Evolutionary conservation across 2,888 invertebrate genomes (phyloP).

Genomic region (Erebia epiphron): DNA sequence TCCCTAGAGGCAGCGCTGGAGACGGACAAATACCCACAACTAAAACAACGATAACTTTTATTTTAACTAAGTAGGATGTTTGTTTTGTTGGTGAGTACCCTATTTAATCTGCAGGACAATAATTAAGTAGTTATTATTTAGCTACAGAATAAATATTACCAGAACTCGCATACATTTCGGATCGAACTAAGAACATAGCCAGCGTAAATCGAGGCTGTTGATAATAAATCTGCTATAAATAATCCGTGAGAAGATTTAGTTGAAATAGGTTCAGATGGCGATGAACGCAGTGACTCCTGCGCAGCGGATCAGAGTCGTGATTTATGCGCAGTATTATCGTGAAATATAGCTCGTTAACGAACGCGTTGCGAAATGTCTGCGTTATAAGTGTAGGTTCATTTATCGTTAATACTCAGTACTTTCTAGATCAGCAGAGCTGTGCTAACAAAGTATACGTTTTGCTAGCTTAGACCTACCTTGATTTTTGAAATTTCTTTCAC

Average conservation of each 20-base stretch:
- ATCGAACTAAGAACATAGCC: constrained; percentile 1
- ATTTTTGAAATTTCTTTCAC: too few relatives aligned
- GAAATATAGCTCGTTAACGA: constrained; percentile 54
- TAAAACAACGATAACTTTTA: too few relatives aligned
- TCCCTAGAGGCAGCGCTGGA: too few relatives aligned
- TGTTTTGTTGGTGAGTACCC: too few relatives aligned
- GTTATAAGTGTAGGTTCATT: neutral
- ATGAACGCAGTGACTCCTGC: constrained; percentile 43
- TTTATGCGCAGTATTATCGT: constrained; percentile 51
- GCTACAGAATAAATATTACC: neutral
- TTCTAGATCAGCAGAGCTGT: neutral
- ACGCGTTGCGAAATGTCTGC: constrained; percentile 27
- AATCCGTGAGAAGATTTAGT: constrained; percentile 24
- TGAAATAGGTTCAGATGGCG: constrained; percentile 28
- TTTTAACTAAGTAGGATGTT: too few relatives aligned
- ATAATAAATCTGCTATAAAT: constrained; percentile 28
- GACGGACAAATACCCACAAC: too few relatives aligned
- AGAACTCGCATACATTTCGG: neutral
- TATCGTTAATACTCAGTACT: neutral
- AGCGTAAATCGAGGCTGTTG: constrained; percentile 15
- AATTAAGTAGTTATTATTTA: too few relatives aligned
- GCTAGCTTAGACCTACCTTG: too few relatives aligned
- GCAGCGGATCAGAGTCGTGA: constrained; percentile 50
- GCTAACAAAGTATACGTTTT: too few relatives aligned
- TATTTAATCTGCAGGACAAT: too few relatives aligned